A percentile compares a stretch with the other conserved stretches of the same genome.
Conservation (phyloP, 2,797 vertebrate species). For the Pseudotriccus pelzelni region DNA sequence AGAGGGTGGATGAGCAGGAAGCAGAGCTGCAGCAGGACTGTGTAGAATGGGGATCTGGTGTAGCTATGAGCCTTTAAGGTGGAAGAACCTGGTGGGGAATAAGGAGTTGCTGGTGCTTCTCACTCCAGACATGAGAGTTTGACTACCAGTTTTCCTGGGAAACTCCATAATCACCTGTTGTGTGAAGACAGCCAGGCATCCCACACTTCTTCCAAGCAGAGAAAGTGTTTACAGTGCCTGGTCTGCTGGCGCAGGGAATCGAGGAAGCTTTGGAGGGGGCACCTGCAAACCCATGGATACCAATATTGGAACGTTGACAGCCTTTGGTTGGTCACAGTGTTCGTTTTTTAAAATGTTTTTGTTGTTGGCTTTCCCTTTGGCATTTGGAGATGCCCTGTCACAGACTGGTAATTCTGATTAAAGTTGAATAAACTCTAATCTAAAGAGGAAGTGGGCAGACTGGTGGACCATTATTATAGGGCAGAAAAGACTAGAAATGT, state of each 20-base stretch:
- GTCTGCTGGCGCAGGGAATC: background rate
- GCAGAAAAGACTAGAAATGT: background rate
- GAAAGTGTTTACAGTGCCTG: background rate
- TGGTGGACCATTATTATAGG: background rate
- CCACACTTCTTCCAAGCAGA: background rate
- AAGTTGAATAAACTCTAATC: background rate
- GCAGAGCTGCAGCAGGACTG: background rate
- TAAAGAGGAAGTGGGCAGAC: background rate
- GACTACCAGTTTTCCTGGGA: background rate
- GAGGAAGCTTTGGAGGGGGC: background rate
- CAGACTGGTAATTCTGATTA: background rate
- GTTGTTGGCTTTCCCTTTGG: background rate
- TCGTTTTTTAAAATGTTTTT: background rate
- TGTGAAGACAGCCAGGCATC: background rate
- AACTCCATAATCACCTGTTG: background rate
- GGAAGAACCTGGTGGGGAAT: background rate
- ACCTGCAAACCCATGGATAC: fast-evolving
- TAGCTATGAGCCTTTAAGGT: background rate
- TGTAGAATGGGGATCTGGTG: background rate
- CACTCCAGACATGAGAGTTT: background rate
- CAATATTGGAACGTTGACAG: background rate
- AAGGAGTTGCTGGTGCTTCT: background rate
- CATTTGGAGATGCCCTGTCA: background rate
- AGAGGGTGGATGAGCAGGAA: background rate
- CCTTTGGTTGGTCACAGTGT: background rate